phyloP scores from a whole-genome alignment of 2,113 vertebrate genomes.

The Saguinus midas region DNA sequence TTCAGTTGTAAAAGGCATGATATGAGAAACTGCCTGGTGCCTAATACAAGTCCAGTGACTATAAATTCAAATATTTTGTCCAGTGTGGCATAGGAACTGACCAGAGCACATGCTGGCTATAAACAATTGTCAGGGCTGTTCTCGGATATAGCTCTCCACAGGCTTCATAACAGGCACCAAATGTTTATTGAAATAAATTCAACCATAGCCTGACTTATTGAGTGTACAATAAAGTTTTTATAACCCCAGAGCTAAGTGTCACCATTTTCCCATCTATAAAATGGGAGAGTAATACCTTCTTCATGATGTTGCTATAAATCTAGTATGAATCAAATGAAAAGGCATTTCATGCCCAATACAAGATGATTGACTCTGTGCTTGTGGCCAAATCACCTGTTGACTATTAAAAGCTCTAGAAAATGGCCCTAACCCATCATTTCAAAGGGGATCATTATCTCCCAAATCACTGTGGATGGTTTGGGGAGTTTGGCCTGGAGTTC shows the following conservation, averaged over 20 bases:
- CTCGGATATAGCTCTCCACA: not conserved
- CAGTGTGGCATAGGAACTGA: not conserved
- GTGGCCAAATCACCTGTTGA: not conserved
- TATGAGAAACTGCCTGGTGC: not conserved
- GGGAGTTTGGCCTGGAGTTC: not conserved
- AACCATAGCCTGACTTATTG: not conserved
- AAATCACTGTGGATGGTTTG: not conserved
- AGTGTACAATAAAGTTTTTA: not conserved
- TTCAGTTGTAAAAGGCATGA: not conserved
- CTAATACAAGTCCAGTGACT: not conserved
- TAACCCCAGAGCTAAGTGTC: not conserved
- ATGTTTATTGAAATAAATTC: not conserved
- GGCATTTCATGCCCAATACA: not conserved
- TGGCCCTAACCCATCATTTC: not conserved
- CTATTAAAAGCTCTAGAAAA: not conserved
- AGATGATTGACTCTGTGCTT: not conserved
- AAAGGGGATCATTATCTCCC: not conserved
- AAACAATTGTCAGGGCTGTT: not conserved
- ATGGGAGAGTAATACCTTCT: not conserved
- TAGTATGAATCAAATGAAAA: not conserved
- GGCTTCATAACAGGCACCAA: not conserved
- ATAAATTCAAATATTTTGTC: not conserved
- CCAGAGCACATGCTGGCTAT: not conserved
- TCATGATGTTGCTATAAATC: not conserved
- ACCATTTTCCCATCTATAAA: not conserved